These are phyloP conservation scores for Anolis carolinensis DNA, from an alignment of 2,113 vertebrate species.

Conservation along the genomic window DNA sequence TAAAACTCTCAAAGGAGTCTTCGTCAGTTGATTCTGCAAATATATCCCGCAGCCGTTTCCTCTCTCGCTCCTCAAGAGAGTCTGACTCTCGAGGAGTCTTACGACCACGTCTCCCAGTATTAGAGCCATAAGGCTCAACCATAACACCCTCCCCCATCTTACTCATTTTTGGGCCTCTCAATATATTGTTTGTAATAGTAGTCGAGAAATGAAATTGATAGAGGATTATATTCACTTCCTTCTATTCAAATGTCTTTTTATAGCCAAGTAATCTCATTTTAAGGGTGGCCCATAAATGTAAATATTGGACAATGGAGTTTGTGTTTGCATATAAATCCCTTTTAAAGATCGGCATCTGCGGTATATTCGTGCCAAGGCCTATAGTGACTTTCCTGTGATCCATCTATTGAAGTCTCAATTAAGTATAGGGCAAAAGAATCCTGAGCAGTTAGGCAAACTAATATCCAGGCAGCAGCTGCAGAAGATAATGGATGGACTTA, in stretches of 20 bases:
- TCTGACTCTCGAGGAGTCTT: too few relatives aligned
- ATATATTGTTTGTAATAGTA: neutral
- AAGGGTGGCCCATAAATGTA: slow-evolving; percentile 3
- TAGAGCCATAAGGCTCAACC: too few relatives aligned
- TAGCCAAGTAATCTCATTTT: slow-evolving; percentile 17
- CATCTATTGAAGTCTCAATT: slow-evolving; percentile 48
- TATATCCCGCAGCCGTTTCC: too few relatives aligned
- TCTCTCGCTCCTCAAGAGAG: too few relatives aligned
- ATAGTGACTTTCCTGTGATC: slow-evolving; percentile 37
- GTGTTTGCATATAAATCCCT: neutral
- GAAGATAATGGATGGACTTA: slow-evolving; percentile 71
- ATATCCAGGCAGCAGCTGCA: slow-evolving; percentile 65
- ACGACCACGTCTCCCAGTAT: too few relatives aligned
- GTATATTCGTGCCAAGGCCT: slow-evolving; percentile 13
- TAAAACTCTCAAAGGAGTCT: too few relatives aligned
- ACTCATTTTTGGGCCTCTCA: neutral
- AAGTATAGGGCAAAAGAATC: slow-evolving; percentile 35
- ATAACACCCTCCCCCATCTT: too few relatives aligned
- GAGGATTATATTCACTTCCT: neutral
- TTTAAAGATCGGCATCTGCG: neutral
- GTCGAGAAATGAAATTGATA: slow-evolving; percentile 4
- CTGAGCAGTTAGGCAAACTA: slow-evolving; percentile 37
- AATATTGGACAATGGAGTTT: neutral
- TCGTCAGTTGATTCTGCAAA: too few relatives aligned
- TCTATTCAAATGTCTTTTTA: slow-evolving; percentile 23